Conservation (phyloP, 2,888 invertebrate genomes). For the Timema podura region DNA sequence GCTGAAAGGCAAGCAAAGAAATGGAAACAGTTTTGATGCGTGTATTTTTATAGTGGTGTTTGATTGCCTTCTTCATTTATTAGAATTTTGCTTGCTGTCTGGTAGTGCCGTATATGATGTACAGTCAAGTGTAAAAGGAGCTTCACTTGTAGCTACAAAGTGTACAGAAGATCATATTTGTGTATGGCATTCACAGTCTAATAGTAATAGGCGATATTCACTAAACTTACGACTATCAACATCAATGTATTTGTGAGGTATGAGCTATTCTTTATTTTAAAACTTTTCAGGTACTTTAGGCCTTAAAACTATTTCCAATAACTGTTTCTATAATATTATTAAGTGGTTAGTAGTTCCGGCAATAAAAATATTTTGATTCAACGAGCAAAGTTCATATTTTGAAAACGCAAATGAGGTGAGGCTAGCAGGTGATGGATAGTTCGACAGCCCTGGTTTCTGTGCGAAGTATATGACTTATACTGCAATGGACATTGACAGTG, state of each 20-base stretch:
- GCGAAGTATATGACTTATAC: conserved; percentile 12
- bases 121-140: too few relatives aligned
- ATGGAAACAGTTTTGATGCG: too few relatives aligned
- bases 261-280: conserved; percentile 5
- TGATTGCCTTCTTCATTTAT: too few relatives aligned
- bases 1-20: too few relatives aligned
- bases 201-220: background rate
- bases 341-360: conserved; percentile 1
- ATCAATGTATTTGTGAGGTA: conserved; percentile 2
- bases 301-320: background rate
- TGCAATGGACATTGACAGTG: background rate
- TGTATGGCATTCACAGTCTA: background rate
- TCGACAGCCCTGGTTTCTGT: background rate
- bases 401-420: background rate
- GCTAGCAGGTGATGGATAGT: conserved; percentile 11
- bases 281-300: background rate
- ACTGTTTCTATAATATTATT: conserved; percentile 5
- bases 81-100: too few relatives aligned
- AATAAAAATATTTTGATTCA: background rate
- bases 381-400: background rate
- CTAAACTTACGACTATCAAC: background rate
- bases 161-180: background rate
- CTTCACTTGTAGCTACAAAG: background rate
- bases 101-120: too few relatives aligned
- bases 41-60: too few relatives aligned